Percentiles rank a stretch among this genome's conserved stretches.
Conservation (phyloP, 2,113 vertebrate genomes). For the Mirounga angustirostris region DNA sequence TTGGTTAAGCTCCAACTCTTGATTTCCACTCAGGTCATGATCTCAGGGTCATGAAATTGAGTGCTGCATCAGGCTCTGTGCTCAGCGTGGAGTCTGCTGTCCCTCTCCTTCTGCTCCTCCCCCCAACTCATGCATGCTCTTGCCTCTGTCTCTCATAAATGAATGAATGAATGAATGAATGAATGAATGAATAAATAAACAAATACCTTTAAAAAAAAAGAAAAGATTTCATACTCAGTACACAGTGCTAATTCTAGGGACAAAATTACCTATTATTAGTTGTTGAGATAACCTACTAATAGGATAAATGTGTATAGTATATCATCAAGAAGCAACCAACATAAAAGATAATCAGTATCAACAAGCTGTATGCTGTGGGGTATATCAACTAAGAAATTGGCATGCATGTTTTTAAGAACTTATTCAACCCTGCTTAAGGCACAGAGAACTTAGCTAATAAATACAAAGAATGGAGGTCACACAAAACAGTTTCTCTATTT, state of each 20-base stretch:
- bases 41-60: neutral
- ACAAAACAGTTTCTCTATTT: neutral
- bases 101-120: neutral
- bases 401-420: neutral
- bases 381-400: neutral
- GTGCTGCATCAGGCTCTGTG: neutral
- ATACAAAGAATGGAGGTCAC: neutral
- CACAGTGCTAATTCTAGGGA: neutral
- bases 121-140: neutral
- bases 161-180: neutral
- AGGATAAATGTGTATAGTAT: neutral
- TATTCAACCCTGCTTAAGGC: neutral
- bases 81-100: neutral
- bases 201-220: neutral
- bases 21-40: neutral
- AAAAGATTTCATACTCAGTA: neutral
- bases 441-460: slow-evolving; percentile 1
- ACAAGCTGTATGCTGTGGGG: neutral
- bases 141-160: neutral
- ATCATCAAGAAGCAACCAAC: neutral
- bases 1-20: neutral
- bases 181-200: neutral
- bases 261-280: neutral
- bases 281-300: neutral
- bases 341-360: neutral